Evolutionary conservation across 2,888 invertebrate species (phyloP).

Genomic region (Latheticus oryzae): DNA sequence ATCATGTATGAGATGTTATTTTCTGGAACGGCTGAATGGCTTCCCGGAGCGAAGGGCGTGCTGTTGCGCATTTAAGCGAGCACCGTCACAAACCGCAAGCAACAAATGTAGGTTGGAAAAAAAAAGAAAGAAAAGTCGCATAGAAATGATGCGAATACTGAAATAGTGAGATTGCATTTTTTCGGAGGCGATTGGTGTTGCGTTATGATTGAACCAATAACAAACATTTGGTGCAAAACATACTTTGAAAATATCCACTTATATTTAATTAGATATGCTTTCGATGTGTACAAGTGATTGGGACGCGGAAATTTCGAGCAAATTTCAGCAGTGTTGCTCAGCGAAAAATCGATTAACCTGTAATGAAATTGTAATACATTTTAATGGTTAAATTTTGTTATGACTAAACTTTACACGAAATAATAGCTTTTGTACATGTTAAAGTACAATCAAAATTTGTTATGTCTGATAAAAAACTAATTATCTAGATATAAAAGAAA

Average conservation of each 20-base stretch:
- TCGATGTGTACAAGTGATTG: slow-evolving; percentile 9
- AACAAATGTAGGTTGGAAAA: neutral
- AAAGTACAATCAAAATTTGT: slow-evolving; percentile 3
- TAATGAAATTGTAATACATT: slow-evolving; percentile 3
- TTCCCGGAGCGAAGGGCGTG: neutral
- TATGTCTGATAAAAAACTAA: slow-evolving; percentile 8
- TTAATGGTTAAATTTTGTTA: too few relatives aligned
- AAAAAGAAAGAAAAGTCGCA: too few relatives aligned
- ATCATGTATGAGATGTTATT: slow-evolving; percentile 17
- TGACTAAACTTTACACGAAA: neutral
- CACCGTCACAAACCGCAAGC: slow-evolving; percentile 1
- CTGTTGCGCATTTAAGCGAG: slow-evolving; percentile 23
- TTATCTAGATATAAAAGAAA: too few relatives aligned
- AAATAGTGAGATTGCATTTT: too few relatives aligned
- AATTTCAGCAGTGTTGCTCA: slow-evolving; percentile 3
- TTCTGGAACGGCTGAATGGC: slow-evolving; percentile 15
- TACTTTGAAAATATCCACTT: too few relatives aligned
- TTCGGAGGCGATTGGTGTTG: too few relatives aligned
- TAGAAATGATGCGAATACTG: too few relatives aligned
- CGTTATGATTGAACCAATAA: too few relatives aligned
- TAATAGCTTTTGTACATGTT: slow-evolving; percentile 12
- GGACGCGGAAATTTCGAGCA: slow-evolving; percentile 1
- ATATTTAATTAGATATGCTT: too few relatives aligned
- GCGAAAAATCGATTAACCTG: slow-evolving; percentile 3
- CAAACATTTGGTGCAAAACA: too few relatives aligned